A percentile compares a stretch with the other conserved stretches of the same genome.
Conservation (phyloP, 30 jellyfish, hydroid and myxozoan species). For the Catostylus mosaicus region DNA sequence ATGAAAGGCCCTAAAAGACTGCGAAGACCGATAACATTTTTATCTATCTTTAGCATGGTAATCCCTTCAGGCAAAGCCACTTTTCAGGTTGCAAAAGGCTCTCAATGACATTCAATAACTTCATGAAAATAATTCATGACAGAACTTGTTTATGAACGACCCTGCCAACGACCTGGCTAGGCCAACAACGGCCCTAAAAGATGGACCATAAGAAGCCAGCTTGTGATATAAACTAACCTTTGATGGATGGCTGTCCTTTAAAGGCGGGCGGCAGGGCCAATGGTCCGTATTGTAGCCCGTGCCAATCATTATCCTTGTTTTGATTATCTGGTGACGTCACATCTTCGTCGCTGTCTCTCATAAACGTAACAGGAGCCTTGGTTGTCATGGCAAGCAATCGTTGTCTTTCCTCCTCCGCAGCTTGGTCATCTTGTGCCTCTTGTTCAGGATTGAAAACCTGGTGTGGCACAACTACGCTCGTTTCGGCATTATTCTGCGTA, state of each 20-base stretch:
- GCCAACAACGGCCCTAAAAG: no score
- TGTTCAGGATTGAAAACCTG: conserved; percentile 67
- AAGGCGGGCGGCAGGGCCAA: conserved; percentile 78
- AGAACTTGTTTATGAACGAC: no score
- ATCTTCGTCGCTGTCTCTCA: conserved; percentile 66
- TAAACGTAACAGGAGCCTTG: conserved; percentile 62
- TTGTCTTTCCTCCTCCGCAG: conserved; percentile 56
- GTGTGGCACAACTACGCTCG: conserved; percentile 42
- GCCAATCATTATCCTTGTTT: conserved; percentile 68
- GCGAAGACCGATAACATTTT: no score
- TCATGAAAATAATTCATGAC: no score
- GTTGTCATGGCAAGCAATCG: conserved; percentile 45
- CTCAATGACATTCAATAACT: no score
- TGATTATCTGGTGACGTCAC: conserved; percentile 67
- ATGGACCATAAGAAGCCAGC: no score
- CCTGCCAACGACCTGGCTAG: no score
- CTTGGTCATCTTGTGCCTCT: conserved; percentile 39
- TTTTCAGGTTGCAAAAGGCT: no score
- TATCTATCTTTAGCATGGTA: no score
- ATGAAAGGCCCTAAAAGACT: no score
- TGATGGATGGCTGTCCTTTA: conserved; percentile 12
- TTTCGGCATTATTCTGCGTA: not conserved
- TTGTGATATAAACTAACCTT: conserved; percentile 53
- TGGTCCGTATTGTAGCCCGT: conserved; percentile 67
- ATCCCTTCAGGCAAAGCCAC: no score